Evolutionary conservation across 2,797 vertebrate genomes (phyloP).

Genomic region (Trachurus trachurus): DNA sequence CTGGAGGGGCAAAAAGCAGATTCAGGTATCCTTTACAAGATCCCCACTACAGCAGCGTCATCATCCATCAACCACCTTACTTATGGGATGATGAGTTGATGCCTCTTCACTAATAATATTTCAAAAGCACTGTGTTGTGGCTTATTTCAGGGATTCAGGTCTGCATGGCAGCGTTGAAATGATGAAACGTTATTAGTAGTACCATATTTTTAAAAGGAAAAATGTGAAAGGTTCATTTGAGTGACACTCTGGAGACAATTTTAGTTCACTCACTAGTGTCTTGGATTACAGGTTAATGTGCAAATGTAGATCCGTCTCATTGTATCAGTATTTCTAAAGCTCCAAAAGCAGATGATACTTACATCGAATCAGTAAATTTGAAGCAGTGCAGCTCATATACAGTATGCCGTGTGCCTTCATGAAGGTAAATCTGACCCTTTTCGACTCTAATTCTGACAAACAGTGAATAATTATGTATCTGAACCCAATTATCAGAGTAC

Average conservation of each 20-base stretch:
- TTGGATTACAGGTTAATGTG: background rate
- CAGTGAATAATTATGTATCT: conserved; percentile 15
- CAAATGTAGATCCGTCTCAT: background rate
- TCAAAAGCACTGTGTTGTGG: background rate
- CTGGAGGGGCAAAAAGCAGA: conserved; percentile 87
- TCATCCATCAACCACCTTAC: background rate
- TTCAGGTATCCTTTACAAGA: conserved; percentile 88
- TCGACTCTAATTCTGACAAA: background rate
- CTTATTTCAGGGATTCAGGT: background rate
- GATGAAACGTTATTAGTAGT: background rate
- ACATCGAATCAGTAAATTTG: background rate
- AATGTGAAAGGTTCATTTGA: background rate
- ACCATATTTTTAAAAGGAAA: background rate
- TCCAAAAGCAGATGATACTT: background rate
- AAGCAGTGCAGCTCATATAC: background rate
- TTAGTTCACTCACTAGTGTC: too few relatives aligned
- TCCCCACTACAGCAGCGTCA: background rate
- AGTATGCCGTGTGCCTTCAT: background rate
- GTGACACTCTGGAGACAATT: background rate
- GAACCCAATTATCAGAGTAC: too few relatives aligned
- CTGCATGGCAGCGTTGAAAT: background rate
- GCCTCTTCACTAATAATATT: background rate
- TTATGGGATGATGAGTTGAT: background rate
- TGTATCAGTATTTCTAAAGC: background rate
- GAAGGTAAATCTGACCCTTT: background rate